Percentiles rank a stretch among this genome's conserved stretches.
These are phyloP conservation scores for Branchipolynoe longqiensis DNA, from an alignment of 2,888 invertebrate species.

Conservation along the genomic window DNA sequence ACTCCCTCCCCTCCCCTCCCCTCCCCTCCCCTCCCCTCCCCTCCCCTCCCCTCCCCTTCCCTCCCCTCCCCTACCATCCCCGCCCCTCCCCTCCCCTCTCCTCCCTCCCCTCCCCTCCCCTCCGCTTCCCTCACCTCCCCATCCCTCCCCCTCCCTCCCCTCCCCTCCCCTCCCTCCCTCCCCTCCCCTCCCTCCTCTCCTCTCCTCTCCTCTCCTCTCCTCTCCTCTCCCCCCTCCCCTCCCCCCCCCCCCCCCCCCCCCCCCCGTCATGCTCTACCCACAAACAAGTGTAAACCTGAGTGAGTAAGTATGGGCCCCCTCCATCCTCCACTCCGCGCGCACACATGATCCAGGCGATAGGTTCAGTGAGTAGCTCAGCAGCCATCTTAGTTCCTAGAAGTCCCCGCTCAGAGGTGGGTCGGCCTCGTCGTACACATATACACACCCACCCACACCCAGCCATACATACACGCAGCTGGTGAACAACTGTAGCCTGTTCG, in stretches of 20 bases:
- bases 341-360: background rate
- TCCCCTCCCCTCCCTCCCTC: background rate
- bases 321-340: background rate
- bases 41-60: background rate
- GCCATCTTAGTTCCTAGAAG: slow-evolving; percentile 38
- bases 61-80: background rate
- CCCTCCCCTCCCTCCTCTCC: background rate
- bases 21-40: background rate
- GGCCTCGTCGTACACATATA: background rate
- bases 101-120: background rate
- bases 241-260: no score
- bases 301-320: background rate
- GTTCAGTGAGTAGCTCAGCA: background rate
- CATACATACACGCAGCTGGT: background rate
- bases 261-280: no score
- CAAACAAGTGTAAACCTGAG: background rate
- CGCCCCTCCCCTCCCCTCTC: background rate
- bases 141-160: background rate
- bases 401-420: background rate
- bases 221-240: background rate
- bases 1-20: background rate
- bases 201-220: background rate
- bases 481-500: background rate
- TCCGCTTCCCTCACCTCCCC: background rate
- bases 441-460: background rate